phyloP scores from a whole-genome alignment of 2,797 vertebrate genomes.

The Spondyliosoma cantharus region DNA sequence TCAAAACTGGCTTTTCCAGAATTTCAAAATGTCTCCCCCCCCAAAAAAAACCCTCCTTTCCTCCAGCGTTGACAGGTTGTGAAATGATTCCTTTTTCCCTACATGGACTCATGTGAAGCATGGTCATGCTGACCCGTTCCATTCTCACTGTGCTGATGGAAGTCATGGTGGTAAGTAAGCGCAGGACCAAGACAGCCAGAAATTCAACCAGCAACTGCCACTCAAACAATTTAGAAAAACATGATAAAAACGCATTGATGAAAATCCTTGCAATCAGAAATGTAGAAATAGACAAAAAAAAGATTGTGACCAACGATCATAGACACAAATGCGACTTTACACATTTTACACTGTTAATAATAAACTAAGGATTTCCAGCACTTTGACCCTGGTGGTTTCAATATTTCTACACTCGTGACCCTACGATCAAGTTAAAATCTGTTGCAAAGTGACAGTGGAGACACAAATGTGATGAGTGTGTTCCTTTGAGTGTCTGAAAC shows the following conservation, averaged over 20 bases:
- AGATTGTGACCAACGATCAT: background rate
- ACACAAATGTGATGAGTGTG: background rate
- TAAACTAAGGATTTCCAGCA: background rate
- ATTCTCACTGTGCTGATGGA: background rate
- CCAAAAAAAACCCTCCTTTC: background rate
- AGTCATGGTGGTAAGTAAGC: background rate
- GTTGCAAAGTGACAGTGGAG: background rate
- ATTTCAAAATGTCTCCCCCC: background rate
- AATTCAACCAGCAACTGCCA: background rate
- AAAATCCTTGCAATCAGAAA: background rate
- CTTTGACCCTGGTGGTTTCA: background rate
- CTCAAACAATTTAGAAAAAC: background rate
- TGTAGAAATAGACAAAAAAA: no score
- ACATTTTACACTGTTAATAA: background rate
- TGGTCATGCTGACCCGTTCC: background rate
- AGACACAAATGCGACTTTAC: background rate
- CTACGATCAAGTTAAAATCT: background rate
- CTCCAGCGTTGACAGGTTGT: background rate
- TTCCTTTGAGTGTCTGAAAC: background rate
- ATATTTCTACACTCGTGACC: background rate
- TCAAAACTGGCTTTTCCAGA: background rate
- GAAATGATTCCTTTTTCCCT: conserved; percentile 6
- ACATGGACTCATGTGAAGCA: background rate
- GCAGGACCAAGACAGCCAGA: background rate
- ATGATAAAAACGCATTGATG: no score